phyloP scores from a whole-genome alignment of 2,113 vertebrate species.

The Rhinolophus ferrumequinum region DNA sequence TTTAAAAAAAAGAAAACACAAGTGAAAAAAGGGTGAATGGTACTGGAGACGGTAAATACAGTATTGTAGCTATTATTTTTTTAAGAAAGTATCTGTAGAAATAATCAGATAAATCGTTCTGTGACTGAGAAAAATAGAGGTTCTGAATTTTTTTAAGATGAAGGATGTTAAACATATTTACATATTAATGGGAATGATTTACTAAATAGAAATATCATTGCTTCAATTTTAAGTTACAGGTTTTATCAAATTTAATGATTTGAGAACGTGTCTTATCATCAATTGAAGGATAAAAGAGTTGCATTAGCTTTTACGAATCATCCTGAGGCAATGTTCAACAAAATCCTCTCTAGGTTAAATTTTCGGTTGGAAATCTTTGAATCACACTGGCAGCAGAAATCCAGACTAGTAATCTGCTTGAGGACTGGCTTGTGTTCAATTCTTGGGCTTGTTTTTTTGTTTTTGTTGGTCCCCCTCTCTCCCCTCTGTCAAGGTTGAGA shows the following conservation, averaged over 20 bases:
- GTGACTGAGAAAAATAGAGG: neutral
- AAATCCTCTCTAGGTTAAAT: neutral
- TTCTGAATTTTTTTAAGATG: neutral
- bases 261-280: neutral
- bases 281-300: neutral
- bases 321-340: neutral
- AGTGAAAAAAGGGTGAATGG: neutral
- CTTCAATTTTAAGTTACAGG: neutral
- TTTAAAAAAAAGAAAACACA: neutral
- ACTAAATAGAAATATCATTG: neutral
- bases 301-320: neutral
- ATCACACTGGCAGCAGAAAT: neutral
- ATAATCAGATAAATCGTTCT: neutral
- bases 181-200: neutral
- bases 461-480: neutral
- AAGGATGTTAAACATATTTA: neutral
- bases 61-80: neutral
- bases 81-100: neutral
- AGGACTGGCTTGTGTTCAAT: neutral
- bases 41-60: neutral
- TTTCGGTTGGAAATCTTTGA: neutral
- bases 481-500: neutral
- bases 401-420: neutral
- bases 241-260: neutral
- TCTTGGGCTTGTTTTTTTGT: neutral